Conservation (phyloP, 2,888 invertebrate genomes). For the Macaria notata region DNA sequence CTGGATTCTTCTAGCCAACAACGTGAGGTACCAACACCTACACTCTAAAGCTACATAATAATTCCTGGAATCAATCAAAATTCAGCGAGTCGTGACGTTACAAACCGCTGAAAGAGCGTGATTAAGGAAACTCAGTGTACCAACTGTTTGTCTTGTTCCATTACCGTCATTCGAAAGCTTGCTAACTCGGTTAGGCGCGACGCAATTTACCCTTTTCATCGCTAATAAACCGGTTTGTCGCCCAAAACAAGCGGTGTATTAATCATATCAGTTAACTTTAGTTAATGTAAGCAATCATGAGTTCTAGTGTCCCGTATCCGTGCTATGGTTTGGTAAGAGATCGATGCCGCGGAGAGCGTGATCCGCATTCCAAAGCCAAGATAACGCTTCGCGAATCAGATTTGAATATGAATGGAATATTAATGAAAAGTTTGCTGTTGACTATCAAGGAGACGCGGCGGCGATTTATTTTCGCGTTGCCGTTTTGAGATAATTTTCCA, state of each 20-base stretch:
- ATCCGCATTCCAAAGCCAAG: conserved; percentile 56
- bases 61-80: no score
- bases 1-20: no score
- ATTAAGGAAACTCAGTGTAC: background rate
- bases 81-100: no score
- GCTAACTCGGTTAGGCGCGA: conserved; percentile 28
- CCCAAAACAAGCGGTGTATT: conserved; percentile 33
- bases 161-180: conserved; percentile 26
- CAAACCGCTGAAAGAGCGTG: background rate
- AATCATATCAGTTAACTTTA: conserved; percentile 49
- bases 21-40: no score
- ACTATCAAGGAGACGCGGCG: conserved; percentile 48
- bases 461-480: conserved; percentile 47
- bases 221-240: conserved; percentile 34
- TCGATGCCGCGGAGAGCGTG: conserved; percentile 53
- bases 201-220: conserved; percentile 38
- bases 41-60: no score
- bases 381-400: conserved; percentile 71
- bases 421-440: conserved; percentile 70
- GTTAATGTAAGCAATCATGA: conserved; percentile 69
- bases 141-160: conserved; percentile 30
- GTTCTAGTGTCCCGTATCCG: conserved; percentile 56
- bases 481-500: conserved; percentile 20
- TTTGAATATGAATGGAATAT: conserved; percentile 79
- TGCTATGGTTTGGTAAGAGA: conserved; percentile 57